These are phyloP conservation scores for Cairina moschata DNA, from an alignment of 2,113 vertebrate genomes.

Conservation along the genomic window DNA sequence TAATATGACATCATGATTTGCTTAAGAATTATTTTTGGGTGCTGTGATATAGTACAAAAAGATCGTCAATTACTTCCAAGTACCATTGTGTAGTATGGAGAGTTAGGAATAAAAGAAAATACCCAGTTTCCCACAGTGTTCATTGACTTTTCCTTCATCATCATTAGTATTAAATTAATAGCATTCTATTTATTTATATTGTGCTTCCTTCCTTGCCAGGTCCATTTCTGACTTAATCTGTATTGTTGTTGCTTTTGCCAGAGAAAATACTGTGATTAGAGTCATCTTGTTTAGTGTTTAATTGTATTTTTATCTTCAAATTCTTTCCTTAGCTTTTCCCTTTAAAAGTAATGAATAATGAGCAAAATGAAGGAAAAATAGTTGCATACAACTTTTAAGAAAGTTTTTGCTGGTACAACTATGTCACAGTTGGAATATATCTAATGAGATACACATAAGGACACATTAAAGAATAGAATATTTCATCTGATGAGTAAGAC, in stretches of 20 bases:
- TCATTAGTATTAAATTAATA: not conserved
- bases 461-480: not conserved
- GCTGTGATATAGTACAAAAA: not conserved
- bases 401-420: not conserved
- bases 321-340: not conserved
- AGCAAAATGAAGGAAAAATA: not conserved
- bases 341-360: not conserved
- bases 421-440: not conserved
- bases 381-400: not conserved
- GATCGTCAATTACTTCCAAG: not conserved
- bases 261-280: not conserved
- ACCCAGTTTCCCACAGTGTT: not conserved
- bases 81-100: not conserved
- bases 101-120: not conserved
- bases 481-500: not conserved
- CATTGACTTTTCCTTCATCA: not conserved
- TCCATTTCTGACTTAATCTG: not conserved
- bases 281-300: not conserved
- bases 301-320: not conserved
- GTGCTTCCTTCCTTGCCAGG: rapidly evolving
- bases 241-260: rapidly evolving
- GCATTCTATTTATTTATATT: not conserved
- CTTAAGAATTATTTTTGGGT: not conserved
- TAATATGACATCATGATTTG: not conserved
- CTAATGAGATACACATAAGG: not conserved